These are phyloP conservation scores for Mandrillus leucophaeus DNA, from an alignment of 2,113 vertebrate genomes.

Conservation along the genomic window DNA sequence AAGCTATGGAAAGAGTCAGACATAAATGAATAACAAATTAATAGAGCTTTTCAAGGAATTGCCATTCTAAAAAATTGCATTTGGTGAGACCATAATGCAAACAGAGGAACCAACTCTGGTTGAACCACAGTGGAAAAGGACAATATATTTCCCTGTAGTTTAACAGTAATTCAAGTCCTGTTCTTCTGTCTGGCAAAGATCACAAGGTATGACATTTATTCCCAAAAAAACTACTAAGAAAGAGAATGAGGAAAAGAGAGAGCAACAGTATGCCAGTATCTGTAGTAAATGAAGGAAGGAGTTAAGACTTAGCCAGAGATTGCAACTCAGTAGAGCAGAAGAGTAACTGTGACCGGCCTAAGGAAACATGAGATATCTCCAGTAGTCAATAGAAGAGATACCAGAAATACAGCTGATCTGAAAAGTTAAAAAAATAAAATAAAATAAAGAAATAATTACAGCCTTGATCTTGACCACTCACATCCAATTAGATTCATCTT, in stretches of 20 bases:
- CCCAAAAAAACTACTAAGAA: background rate
- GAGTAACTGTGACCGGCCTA: background rate
- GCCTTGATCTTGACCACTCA: background rate
- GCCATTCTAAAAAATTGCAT: background rate
- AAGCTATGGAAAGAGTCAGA: background rate
- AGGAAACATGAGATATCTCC: slow-evolving; percentile 13
- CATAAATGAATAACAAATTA: background rate
- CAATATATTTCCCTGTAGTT: background rate
- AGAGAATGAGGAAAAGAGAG: background rate
- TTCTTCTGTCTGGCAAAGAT: background rate
- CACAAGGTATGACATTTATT: background rate
- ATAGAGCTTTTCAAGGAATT: background rate
- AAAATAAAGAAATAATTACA: slow-evolving; percentile 58
- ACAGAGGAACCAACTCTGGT: background rate
- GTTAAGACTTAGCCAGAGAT: background rate
- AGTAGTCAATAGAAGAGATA: background rate
- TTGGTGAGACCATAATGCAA: background rate
- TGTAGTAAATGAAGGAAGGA: slow-evolving; percentile 20
- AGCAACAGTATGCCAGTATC: background rate
- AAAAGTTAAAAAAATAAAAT: slow-evolving; percentile 61
- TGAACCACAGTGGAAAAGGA: background rate
- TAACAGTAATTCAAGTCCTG: background rate
- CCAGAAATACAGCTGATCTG: background rate
- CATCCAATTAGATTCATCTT: background rate
- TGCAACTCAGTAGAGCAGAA: slow-evolving; percentile 4